Conservation (phyloP, 2,888 invertebrate genomes). For the Tinea trinotella region DNA sequence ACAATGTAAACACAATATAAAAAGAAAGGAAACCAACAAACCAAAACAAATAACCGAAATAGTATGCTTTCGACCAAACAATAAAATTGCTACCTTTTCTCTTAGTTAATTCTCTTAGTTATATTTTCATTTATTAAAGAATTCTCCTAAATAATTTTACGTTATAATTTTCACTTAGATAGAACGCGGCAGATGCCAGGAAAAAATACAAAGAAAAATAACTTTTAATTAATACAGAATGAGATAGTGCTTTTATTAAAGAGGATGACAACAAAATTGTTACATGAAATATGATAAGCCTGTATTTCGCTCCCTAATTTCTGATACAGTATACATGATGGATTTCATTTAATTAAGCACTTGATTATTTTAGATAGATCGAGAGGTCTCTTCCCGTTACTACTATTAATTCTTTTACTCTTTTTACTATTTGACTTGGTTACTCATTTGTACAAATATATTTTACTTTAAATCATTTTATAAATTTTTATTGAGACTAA, state of each 20-base stretch:
- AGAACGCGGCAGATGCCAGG: background rate
- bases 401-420: too few species aligned
- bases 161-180: background rate
- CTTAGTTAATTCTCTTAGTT: too few species aligned
- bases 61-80: too few species aligned
- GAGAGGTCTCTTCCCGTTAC: too few species aligned
- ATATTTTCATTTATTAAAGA: background rate
- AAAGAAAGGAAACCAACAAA: too few species aligned
- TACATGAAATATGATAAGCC: background rate
- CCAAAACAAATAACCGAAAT: too few species aligned
- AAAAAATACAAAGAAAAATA: background rate
- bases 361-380: slow-evolving; percentile 3
- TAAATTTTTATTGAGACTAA: too few species aligned
- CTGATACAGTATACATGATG: background rate
- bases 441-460: too few species aligned
- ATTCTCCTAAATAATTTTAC: background rate
- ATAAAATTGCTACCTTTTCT: too few species aligned
- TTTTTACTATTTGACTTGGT: too few species aligned
- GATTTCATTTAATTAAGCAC: slow-evolving; percentile 12
- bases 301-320: background rate
- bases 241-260: slow-evolving; percentile 1
- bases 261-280: background rate
- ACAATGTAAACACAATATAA: too few species aligned
- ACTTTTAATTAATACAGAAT: background rate
- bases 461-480: too few species aligned